Evolutionary conservation across 2,888 invertebrate species (phyloP), one percentile per base, ranked within the genome.

Genomic region (Caenorhabditis afra): DNA sequence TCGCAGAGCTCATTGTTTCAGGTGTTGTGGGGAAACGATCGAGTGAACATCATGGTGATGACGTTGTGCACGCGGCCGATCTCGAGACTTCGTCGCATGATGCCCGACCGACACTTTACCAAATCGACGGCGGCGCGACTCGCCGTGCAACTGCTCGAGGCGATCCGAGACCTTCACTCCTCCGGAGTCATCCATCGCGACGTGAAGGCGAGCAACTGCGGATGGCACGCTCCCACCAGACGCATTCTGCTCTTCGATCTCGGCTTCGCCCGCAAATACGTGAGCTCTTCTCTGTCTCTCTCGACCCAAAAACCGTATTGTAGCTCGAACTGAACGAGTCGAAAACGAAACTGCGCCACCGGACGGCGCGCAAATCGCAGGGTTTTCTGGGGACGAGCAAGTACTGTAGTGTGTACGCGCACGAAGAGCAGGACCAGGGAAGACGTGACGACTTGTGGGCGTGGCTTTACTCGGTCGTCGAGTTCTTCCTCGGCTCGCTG

Each of bases 361-460:
- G 86, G 12, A 23, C 50, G 12, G 73, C 85, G 10, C 79, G 87
- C 7, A 61, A 78, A 35, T 47, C 70, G 18, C 71, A 82, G 5
- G 84, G 81, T 39, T 87, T 84, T 66, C 70, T 84, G 53, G 87
- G 87, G 11, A 87, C 87, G n/a, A 71, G 76, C 53, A 84, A 83
- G 39, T 87, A 86, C 45, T 85, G 85, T 52, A 76, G 80, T 53
- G 18, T 67, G 7, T 55, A 52, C 55, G 82, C 65, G 20, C 85
- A 85, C 50, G 73, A 79, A 2, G 80, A 85, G 12, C 29, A 59
- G 59, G 87, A 87, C 23, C 87, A 87, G 71, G 82, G 87, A 44
- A 76, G 87, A 22, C 75, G 84, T 3, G 87, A 87, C 62, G 87
- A 87, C 71, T 73, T 87, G 47, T 87, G 87, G 87, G 79, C 83